Percentiles rank a stretch among this genome's conserved stretches.
Conservation (phyloP, 2,113 vertebrate species). For the Urocolius indicus region DNA sequence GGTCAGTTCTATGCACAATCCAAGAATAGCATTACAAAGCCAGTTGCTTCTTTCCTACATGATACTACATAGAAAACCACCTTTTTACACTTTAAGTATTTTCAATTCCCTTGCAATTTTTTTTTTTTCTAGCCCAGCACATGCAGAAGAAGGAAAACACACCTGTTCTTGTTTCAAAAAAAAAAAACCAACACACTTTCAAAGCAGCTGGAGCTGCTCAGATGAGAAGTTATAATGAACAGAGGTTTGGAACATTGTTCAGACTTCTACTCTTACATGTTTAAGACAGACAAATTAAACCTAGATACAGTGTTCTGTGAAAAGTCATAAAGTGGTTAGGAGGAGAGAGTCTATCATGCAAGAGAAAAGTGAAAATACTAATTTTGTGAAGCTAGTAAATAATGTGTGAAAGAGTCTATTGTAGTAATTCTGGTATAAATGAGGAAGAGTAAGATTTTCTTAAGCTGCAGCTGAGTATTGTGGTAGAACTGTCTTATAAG, state of each 20-base stretch:
- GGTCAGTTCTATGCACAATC: neutral
- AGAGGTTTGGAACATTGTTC: neutral
- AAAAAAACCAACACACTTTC: neutral
- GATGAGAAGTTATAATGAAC: neutral
- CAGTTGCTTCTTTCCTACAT: neutral
- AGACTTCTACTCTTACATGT: neutral
- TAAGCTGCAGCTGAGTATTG: neutral
- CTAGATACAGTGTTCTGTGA: neutral
- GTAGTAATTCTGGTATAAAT: neutral
- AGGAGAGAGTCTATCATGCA: neutral
- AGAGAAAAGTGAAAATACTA: neutral
- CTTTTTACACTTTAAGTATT: neutral
- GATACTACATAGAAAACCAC: neutral
- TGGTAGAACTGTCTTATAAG: neutral
- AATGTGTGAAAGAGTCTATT: neutral
- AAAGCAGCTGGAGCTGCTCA: neutral
- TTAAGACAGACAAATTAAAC: neutral
- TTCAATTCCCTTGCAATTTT: neutral
- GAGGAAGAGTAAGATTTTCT: neutral
- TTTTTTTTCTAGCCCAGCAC: neutral
- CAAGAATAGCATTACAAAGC: neutral
- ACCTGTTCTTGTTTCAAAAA: neutral
- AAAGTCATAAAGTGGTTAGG: neutral
- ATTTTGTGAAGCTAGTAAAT: neutral
- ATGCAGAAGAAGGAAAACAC: neutral